Conservation (phyloP, 2,888 invertebrate genomes). For the Acanthosepion esculentum region DNA sequence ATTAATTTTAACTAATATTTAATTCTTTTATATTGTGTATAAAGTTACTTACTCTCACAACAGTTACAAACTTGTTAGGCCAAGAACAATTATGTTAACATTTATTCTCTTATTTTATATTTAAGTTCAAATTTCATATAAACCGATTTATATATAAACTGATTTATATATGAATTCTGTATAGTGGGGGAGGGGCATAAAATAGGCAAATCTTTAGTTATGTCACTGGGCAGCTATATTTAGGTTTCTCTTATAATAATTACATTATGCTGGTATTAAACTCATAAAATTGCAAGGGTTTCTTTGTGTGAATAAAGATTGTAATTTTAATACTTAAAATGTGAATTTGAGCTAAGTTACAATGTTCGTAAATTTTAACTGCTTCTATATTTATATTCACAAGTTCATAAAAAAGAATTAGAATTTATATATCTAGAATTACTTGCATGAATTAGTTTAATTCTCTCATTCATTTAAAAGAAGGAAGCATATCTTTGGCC, state of each 20-base stretch:
- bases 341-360: background rate
- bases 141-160: background rate
- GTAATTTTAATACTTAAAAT: background rate
- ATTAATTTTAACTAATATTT: background rate
- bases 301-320: background rate
- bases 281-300: background rate
- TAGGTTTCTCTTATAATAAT: no score
- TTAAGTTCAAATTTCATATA: background rate
- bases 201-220: no score
- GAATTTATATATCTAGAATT: no score
- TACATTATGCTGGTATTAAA: background rate
- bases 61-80: background rate
- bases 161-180: background rate
- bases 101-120: background rate
- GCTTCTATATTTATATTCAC: no score
- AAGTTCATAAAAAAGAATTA: no score
- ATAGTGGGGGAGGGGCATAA: background rate
- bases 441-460: background rate
- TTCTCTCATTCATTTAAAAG: background rate
- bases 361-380: no score
- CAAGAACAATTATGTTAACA: background rate
- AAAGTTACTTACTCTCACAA: background rate
- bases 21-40: background rate
- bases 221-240: no score
- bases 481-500: background rate